Evolutionary conservation across 2,113 vertebrate species (phyloP), one percentile per base, ranked within the genome.

Genomic region (Copsychus sechellarum): DNA sequence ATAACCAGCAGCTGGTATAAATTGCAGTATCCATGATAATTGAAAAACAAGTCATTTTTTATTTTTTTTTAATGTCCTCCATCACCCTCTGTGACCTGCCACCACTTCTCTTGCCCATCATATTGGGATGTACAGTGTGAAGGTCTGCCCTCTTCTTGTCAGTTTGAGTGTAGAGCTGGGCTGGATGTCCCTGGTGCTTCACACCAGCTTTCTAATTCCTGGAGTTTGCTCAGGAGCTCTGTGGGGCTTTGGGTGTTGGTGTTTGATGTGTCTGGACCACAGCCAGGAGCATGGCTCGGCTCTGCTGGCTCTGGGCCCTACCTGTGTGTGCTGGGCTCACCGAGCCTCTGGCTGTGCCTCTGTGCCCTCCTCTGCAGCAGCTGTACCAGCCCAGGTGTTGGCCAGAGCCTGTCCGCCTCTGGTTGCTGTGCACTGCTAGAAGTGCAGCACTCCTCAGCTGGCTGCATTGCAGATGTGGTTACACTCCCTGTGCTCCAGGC

Each of bases 281-380:
- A n/a, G 7, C 4, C 15, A 36, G 47, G 47, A 79, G 43, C 65
- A 23, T 21, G 0, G 0, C 33, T 74, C 5, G 0, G 8, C 43
- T 14, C 28, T 70, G 21, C 48, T 72, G 53, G 14, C 62, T 57
- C 50, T 48, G 38, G 23, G 16, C 72, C 53, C 42, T n/a, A 0
- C 6, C 15, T 50, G 15, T 56, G 18, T 40, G 40, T 40, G 40
- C 42, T 72, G 33, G 66, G 22, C 34, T 91, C 47, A 9, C 26
- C 4, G 11, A 33, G 4, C 0, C 40, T 47, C 57, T 43, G 73
- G 11, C 23, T 60, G 19, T 29, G 50, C 9, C 28, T 29, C 24
- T 51, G 25, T 25, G 53, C 47, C 62, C 26, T 92, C 12, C 16
- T 47, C 62, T 92, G 66, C 82, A 83, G 53, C 62, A 76, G 34